Evolutionary conservation across 2,888 invertebrate genomes (phyloP).

Genomic region (Tricholauxania praeusta): DNA sequence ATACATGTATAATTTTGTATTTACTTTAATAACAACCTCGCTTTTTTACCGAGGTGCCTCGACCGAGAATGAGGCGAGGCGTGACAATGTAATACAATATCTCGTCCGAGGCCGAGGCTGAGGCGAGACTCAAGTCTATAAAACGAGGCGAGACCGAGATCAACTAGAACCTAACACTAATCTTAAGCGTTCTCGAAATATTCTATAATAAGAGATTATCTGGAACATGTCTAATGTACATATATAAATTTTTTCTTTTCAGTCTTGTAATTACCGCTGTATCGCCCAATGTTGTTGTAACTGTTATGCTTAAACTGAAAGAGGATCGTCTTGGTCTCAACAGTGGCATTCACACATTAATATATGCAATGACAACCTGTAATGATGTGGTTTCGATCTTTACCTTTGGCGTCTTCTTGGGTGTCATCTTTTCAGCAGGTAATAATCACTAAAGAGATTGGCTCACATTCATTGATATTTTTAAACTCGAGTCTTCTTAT

Average conservation of each 20-base stretch:
- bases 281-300: slow-evolving; percentile 81
- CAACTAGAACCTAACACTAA: too few relatives aligned
- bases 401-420: slow-evolving; percentile 76
- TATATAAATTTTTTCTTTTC: slow-evolving; percentile 27
- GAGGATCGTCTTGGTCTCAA: slow-evolving; percentile 74
- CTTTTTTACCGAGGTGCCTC: too few relatives aligned
- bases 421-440: slow-evolving; percentile 76
- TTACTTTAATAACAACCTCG: too few relatives aligned
- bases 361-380: slow-evolving; percentile 72
- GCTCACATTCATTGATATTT: not conserved
- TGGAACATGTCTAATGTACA: not conserved
- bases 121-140: too few relatives aligned
- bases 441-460: slow-evolving; percentile 36
- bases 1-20: too few relatives aligned
- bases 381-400: slow-evolving; percentile 84
- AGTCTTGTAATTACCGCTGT: slow-evolving; percentile 77
- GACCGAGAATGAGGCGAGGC: too few relatives aligned
- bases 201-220: too few relatives aligned
- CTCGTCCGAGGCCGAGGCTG: too few relatives aligned
- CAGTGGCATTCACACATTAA: slow-evolving; percentile 80
- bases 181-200: too few relatives aligned
- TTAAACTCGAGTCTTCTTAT: not conserved
- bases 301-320: slow-evolving; percentile 74
- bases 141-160: too few relatives aligned
- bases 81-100: too few relatives aligned